Evolutionary conservation across 2,888 invertebrate genomes (phyloP), one percentile per base, ranked within the genome.

Genomic region (Hirtodrosophila histrioides): DNA sequence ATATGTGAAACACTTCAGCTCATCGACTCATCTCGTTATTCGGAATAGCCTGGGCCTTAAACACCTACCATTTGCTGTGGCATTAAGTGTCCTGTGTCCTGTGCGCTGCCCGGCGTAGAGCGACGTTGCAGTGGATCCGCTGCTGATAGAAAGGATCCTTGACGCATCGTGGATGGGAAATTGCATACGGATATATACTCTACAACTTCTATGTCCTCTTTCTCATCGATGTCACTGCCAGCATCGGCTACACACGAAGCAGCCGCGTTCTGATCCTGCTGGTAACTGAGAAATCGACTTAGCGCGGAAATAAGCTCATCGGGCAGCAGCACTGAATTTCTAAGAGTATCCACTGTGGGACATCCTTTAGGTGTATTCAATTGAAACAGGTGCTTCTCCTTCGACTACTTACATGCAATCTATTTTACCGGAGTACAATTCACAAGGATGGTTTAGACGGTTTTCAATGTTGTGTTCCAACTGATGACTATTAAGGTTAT

Each of bases 321-420:
- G 49, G 78, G 46, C 27, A 69, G 41, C 45, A 58, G 49, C 24
- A 48, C 23, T 24, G 67, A 48, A 36, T 63, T 61, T 43, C 80
- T 80, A 45, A 36, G 7, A 24, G 12, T 3, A 17, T 48, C n/a
- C 45, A 57, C 40, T 23, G 7, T 0, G n/a, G 31, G 9, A n/a
- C 8, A n/a, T 41, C 24, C 27, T 29, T 23, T n/a, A 46, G 7
- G 12, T 17, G 8, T 17, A 6, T 45, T 7, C 9, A 17, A 17
- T 17, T 17, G 17, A 17, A 17, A 17, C 17, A 17, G 17, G 2
- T 17, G 17, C 17, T 17, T 17, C 17, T 2, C 4, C 7, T 17
- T 0, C 1, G 17, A 35, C 0, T 36, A 80, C 80, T 76, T 60
- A 78, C 78, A 68, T 29, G 36, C 48, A 50, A 53, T 63, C 39